Evolutionary conservation across 2,888 invertebrate genomes (phyloP), one percentile per base, ranked within the genome.

Genomic region (Pseudanteris insignis): DNA sequence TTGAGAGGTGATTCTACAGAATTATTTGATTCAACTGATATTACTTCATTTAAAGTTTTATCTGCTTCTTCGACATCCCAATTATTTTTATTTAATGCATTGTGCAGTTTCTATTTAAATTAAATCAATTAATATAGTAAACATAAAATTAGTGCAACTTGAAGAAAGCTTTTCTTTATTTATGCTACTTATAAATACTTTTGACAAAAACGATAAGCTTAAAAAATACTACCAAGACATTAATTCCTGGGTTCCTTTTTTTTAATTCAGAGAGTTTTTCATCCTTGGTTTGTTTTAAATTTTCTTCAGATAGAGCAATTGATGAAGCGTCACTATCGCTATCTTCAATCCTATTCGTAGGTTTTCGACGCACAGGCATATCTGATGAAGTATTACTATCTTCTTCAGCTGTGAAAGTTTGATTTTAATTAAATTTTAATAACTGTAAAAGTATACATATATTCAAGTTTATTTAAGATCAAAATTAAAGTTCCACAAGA

Each of bases 201-300:
- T n/a, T n/a, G n/a, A n/a, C n/a, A n/a, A n/a, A n/a, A n/a, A n/a
- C n/a, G n/a, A n/a, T n/a, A n/a, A n/a, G n/a, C n/a, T n/a, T n/a
- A n/a, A n/a, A n/a, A n/a, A n/a, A n/a, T n/a, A n/a, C n/a, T n/a
- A n/a, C 88, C 79, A 84, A 79, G 18, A 84, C 83, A 62, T 86
- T 83, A 66, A 86, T 80, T 48, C 84, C 82, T 2, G 88, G 88
- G 70, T 86, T 88, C 80, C 85, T 85, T 72, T 85, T 83, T 62
- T 84, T 78, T 79, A 88, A 84, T 75, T 86, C 87, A 72, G 84
- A 83, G 72, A 88, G 58, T 66, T 74, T 75, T 21, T 68, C 61
- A 54, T 80, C 77, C 71, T 12, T 71, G 67, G 50, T 70, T 70
- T 18, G 58, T 59, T 61, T 70, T 69, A 24, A 51, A 38, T 37